Base-by-base conservation (phyloP, 2,888 invertebrate genomes). In the Fragum sueziense region DNA sequence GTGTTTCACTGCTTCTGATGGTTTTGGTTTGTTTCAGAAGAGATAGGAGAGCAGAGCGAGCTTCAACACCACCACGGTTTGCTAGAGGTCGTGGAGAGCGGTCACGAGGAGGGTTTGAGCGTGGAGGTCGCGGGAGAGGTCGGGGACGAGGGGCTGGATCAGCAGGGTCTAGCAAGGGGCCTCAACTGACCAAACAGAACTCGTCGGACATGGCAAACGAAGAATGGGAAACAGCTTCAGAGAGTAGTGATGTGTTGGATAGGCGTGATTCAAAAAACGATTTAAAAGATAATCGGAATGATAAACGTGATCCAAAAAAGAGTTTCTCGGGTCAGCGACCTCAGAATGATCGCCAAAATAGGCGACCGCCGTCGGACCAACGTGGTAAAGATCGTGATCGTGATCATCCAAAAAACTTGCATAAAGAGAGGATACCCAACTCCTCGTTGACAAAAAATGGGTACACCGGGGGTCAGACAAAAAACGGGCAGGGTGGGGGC, bases 171-270 rank as follows among this genome's bases (percentile, higher is more conserved):
- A 79, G 79, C 68, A 91, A 90, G 77, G 88, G 88, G 62, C 91
- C 91, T 52, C 88, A 86, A n/a, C 87, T 92, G 20, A 90, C 88
- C 4, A 93, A 92, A 82, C 92, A 93, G 79, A 91, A 91, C 78
- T 92, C 92, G 20, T 91, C 91, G 2, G 91, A 91, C 76, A 86
- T 88, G 79, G 88, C 88, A 14, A 90, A 94, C 90, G 91, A 93
- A 74, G 94, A 96, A 89, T 96, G 96, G 96, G 97, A 97, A 92
- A 96, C 96, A 1, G 94, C 94, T 25, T 96, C 96, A 9, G 97
- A 97, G 93, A 96, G 96, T 94, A 97, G 96, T 93, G 97, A 94
- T 87, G 89, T 93, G 62, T 90, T 91, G 17, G 89, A 90, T 74
- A 80, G 77, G 71, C 83, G 85, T 68, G 88, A 89, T 85, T 88